These are phyloP conservation scores for Tryphoninae sp. DNA, from an alignment of 2,888 invertebrate species.

Conservation along the genomic window DNA sequence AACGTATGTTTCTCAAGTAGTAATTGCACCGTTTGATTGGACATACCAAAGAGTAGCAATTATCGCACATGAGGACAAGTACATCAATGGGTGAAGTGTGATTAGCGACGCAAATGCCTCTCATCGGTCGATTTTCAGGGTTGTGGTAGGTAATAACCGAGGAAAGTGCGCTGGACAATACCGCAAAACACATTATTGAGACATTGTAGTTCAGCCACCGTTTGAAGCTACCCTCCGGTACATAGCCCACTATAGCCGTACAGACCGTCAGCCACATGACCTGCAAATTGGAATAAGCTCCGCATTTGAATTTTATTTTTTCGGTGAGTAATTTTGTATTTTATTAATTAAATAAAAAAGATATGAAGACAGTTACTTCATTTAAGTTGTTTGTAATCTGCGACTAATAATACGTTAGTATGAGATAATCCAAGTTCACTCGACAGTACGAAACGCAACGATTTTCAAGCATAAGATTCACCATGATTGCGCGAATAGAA, in stretches of 20 bases:
- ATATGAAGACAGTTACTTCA: too few species aligned
- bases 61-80: slow-evolving; percentile 97
- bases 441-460: not conserved
- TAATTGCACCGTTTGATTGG: slow-evolving; percentile 15
- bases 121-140: slow-evolving; percentile 91
- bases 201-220: slow-evolving; percentile 90
- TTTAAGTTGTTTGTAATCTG: too few species aligned
- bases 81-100: slow-evolving; percentile 99
- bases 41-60: slow-evolving; percentile 98
- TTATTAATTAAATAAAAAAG: not conserved
- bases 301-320: slow-evolving; percentile 23
- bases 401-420: too few species aligned
- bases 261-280: slow-evolving; percentile 93
- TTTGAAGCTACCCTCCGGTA: slow-evolving; percentile 90
- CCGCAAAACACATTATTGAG: slow-evolving; percentile 95
- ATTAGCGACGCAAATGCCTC: slow-evolving; percentile 98
- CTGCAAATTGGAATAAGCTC: slow-evolving; percentile 82
- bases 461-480: not conserved
- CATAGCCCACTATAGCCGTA: slow-evolving; percentile 92
- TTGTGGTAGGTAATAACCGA: slow-evolving; percentile 93
- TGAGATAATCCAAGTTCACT: not conserved
- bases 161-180: slow-evolving; percentile 95
- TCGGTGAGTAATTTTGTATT: not conserved
- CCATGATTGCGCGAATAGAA: not conserved
- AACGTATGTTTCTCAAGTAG: not conserved